Evolutionary conservation across 2,797 vertebrate genomes (phyloP).

Genomic region (Parotocinclus haroldoi): DNA sequence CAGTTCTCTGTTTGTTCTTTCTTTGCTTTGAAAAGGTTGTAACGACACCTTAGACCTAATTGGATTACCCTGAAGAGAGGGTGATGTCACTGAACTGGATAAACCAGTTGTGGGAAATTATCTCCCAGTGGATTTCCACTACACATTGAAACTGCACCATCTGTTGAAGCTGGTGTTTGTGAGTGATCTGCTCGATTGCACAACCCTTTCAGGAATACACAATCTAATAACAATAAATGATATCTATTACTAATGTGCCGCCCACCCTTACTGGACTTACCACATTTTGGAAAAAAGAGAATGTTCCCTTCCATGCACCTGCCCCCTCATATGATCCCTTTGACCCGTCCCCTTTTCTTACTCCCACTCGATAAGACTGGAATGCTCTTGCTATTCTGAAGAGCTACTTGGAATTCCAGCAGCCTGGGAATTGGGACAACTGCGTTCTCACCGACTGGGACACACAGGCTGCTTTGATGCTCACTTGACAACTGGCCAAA

Average conservation of each 20-base stretch:
- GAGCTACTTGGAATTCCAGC: slow-evolving; percentile 48
- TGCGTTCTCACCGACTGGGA: slow-evolving; percentile 29
- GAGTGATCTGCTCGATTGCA: too few species aligned
- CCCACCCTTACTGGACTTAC: too few species aligned
- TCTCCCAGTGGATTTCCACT: slow-evolving; percentile 19
- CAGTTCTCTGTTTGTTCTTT: too few species aligned
- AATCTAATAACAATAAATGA: too few species aligned
- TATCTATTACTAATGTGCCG: too few species aligned
- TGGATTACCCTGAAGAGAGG: slow-evolving; percentile 2
- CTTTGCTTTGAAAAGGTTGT: too few species aligned
- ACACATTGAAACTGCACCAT: slow-evolving; percentile 20
- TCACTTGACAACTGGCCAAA: slow-evolving; percentile 35
- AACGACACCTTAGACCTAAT: too few species aligned
- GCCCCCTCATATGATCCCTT: slow-evolving; percentile 29
- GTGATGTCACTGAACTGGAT: slow-evolving; percentile 38
- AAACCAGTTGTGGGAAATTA: slow-evolving; percentile 10
- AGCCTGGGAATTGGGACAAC: slow-evolving; percentile 46
- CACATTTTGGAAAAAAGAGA: too few species aligned
- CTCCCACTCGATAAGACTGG: slow-evolving; percentile 38
- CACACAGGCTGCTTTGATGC: slow-evolving; percentile 44
- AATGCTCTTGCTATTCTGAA: slow-evolving; percentile 41
- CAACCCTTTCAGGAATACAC: too few species aligned
- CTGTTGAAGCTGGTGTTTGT: too few species aligned
- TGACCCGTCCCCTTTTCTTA: slow-evolving; percentile 40
- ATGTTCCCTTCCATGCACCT: slow-evolving; percentile 1